Evolutionary conservation across 2,113 vertebrate species (phyloP).

Genomic region (Strigops habroptila): DNA sequence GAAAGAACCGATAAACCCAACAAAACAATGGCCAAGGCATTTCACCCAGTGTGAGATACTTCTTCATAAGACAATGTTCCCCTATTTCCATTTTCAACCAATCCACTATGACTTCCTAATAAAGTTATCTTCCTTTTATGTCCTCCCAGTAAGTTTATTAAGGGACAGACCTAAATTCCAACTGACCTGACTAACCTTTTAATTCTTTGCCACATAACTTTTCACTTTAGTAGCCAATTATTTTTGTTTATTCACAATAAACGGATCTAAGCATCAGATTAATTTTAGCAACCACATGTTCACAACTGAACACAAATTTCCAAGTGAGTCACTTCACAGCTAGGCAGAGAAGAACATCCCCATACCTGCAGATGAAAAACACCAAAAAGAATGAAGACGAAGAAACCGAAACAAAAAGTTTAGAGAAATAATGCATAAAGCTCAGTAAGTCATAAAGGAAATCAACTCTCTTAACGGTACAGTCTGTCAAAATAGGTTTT

Average conservation of each 20-base stretch:
- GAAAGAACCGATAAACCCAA: neutral
- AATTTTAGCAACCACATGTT: neutral
- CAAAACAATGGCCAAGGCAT: neutral
- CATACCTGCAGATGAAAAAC: neutral
- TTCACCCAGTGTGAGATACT: neutral
- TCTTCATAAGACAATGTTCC: neutral
- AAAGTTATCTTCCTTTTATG: neutral
- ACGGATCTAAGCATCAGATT: neutral
- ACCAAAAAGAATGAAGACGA: neutral
- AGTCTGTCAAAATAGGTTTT: neutral
- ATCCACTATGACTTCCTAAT: neutral
- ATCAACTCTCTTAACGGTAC: neutral
- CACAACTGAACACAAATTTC: neutral
- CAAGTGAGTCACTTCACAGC: neutral
- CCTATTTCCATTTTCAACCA: neutral
- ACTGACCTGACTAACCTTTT: neutral
- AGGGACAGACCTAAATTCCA: neutral
- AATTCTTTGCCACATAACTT: neutral
- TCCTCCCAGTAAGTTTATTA: neutral
- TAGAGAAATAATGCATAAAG: neutral
- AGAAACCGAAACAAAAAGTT: neutral
- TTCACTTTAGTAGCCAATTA: neutral
- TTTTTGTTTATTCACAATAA: constrained; percentile 13
- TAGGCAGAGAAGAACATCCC: neutral
- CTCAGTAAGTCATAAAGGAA: neutral